Percentiles rank a stretch among this genome's conserved stretches.
Conservation (phyloP, 2,113 vertebrate genomes). For the Dromas ardeola region DNA sequence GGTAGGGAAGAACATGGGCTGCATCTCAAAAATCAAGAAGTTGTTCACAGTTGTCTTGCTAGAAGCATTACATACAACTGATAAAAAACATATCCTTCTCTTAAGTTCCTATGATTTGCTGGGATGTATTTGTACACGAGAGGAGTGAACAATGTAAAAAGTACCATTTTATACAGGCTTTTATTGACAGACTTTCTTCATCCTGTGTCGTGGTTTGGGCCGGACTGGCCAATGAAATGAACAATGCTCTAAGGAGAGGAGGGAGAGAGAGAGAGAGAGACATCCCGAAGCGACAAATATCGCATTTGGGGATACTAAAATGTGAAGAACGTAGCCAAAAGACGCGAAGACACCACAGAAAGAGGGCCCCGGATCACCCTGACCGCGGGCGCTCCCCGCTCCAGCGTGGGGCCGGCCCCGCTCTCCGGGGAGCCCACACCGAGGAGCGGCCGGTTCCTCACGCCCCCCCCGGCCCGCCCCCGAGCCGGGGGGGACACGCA, state of each 20-base stretch:
- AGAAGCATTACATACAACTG: accelerated
- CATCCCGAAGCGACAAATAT: neutral
- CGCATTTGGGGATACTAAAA: neutral
- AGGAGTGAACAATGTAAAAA: accelerated
- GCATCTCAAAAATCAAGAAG: neutral
- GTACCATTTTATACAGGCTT: accelerated
- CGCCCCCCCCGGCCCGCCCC: neutral
- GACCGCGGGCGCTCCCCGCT: neutral
- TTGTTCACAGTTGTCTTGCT: neutral
- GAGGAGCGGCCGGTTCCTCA: neutral
- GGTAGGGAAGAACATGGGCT: accelerated
- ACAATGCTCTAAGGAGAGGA: neutral
- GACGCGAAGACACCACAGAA: accelerated
- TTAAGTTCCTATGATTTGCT: accelerated
- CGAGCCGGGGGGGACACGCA: too few relatives aligned
- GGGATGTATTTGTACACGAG: neutral
- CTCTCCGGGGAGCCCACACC: neutral
- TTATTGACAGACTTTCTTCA: neutral
- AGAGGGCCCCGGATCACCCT: accelerated
- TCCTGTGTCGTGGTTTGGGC: neutral
- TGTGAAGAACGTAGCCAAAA: neutral
- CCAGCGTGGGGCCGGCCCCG: too few relatives aligned
- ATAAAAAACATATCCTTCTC: neutral
- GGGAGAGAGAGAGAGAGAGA: neutral
- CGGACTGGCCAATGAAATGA: neutral